Conservation (phyloP, 2,113 vertebrate species). For the Larimichthys crocea region DNA sequence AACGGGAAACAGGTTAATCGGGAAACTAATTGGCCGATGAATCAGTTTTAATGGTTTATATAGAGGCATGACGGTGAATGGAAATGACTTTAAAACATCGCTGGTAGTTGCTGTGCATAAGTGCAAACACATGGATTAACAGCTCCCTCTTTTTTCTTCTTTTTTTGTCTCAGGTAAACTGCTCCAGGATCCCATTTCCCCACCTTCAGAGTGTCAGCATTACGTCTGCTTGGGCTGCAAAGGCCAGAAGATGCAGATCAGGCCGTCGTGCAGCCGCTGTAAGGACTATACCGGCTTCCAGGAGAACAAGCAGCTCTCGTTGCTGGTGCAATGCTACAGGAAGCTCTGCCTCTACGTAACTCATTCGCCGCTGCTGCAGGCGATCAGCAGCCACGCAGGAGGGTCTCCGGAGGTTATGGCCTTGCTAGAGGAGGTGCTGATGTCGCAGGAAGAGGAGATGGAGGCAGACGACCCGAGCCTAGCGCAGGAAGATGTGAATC, state of each 20-base stretch:
- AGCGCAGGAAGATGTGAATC: slow-evolving; percentile 53
- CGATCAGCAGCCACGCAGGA: slow-evolving; percentile 89
- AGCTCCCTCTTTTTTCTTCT: slow-evolving; percentile 27
- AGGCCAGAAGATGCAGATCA: slow-evolving; percentile 96
- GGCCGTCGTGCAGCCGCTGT: slow-evolving; percentile 94
- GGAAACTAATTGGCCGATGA: neutral
- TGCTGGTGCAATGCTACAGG: slow-evolving; percentile 95
- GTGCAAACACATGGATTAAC: neutral
- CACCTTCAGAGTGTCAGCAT: slow-evolving; percentile 94
- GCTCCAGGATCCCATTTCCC: slow-evolving; percentile 94
- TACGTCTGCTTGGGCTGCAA: slow-evolving; percentile 95
- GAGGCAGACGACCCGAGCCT: slow-evolving; percentile 48
- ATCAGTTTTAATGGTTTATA: neutral
- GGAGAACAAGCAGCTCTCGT: slow-evolving; percentile 94
- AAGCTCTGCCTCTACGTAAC: slow-evolving; percentile 95
- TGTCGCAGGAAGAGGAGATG: slow-evolving; percentile 80
- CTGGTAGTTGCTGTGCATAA: neutral
- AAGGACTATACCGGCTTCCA: slow-evolving; percentile 96
- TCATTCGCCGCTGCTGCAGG: slow-evolving; percentile 90
- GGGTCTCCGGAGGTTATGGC: slow-evolving; percentile 92
- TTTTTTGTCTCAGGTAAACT: slow-evolving; percentile 88
- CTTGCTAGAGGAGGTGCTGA: slow-evolving; percentile 91
- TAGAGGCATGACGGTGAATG: slow-evolving; percentile 3
- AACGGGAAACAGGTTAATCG: neutral
- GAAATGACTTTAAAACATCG: neutral